Conservation (phyloP, 2,113 vertebrate species). For the Egretta garzetta region DNA sequence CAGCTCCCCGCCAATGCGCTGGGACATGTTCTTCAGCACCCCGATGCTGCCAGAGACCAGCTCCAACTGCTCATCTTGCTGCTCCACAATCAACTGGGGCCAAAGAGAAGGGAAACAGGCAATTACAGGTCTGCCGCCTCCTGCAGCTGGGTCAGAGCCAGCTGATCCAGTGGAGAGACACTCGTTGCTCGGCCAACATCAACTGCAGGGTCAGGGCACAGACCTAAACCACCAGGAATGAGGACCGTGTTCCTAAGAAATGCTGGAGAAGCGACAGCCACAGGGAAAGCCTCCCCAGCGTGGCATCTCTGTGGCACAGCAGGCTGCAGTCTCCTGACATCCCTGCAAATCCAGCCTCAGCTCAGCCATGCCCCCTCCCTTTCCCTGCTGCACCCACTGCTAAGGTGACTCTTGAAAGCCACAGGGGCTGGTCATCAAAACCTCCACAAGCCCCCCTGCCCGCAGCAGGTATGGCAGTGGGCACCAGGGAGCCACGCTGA, state of each 20-base stretch:
- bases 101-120: slow-evolving; percentile 40
- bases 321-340: not conserved
- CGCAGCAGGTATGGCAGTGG: accelerated
- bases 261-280: not conserved
- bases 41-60: slow-evolving; percentile 97
- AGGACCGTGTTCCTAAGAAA: not conserved
- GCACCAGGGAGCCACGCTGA: not conserved
- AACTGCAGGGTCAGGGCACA: slow-evolving; percentile 46
- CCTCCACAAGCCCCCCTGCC: not conserved
- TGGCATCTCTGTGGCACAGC: not conserved
- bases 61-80: slow-evolving; percentile 97
- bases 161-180: not conserved
- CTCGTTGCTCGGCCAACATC: not conserved
- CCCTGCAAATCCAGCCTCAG: not conserved
- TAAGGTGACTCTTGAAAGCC: not conserved
- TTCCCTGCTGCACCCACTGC: not conserved
- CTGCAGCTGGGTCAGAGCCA: not conserved
- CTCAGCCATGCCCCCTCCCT: not conserved
- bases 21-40: slow-evolving; percentile 98
- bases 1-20: slow-evolving; percentile 94
- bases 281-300: not conserved
- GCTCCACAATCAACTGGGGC: slow-evolving; percentile 88
- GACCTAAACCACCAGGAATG: slow-evolving; percentile 9
- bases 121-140: slow-evolving; percentile 39
- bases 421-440: not conserved